A percentile compares a stretch with the other conserved stretches of the same genome.
phyloP scores from a whole-genome alignment of 2,888 invertebrate species.

The Apodemia zela region DNA sequence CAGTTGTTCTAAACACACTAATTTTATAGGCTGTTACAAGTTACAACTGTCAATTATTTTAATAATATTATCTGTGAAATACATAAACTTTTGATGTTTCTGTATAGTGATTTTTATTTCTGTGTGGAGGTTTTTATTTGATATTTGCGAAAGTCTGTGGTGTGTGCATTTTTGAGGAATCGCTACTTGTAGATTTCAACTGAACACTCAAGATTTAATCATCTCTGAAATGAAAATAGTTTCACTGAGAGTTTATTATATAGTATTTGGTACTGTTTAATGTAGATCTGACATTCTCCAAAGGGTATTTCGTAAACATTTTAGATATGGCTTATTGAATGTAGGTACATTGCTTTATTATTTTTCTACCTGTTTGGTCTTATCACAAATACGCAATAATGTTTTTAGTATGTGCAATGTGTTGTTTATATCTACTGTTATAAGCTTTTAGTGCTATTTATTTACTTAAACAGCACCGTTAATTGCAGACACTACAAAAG shows the following conservation, averaged over 20 bases:
- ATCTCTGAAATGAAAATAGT: slow-evolving; percentile 5
- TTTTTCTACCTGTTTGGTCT: slow-evolving; percentile 21
- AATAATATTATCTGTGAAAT: not conserved
- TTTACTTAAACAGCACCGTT: slow-evolving; percentile 20
- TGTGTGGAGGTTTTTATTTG: slow-evolving; percentile 11
- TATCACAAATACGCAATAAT: slow-evolving; percentile 5
- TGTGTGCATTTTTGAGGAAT: slow-evolving; percentile 13
- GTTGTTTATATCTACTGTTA: not conserved
- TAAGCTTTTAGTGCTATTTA: not conserved
- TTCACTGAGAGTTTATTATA: not conserved
- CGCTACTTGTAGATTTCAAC: slow-evolving; percentile 6
- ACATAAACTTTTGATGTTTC: not conserved
- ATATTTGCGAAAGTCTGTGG: slow-evolving; percentile 16
- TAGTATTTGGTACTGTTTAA: not conserved
- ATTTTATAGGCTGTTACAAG: not conserved
- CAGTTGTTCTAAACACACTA: no score
- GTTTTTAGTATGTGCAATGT: not conserved
- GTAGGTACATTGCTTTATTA: slow-evolving; percentile 38
- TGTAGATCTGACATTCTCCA: slow-evolving; percentile 9
- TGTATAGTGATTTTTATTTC: slow-evolving; percentile 13
- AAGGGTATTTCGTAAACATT: slow-evolving; percentile 40
- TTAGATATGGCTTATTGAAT: slow-evolving; percentile 38
- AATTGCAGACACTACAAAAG: slow-evolving; percentile 28
- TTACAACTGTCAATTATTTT: not conserved
- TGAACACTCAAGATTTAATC: not conserved